Evolutionary conservation across 2,113 vertebrate species (phyloP).

Genomic region (Anguilla rostrata): DNA sequence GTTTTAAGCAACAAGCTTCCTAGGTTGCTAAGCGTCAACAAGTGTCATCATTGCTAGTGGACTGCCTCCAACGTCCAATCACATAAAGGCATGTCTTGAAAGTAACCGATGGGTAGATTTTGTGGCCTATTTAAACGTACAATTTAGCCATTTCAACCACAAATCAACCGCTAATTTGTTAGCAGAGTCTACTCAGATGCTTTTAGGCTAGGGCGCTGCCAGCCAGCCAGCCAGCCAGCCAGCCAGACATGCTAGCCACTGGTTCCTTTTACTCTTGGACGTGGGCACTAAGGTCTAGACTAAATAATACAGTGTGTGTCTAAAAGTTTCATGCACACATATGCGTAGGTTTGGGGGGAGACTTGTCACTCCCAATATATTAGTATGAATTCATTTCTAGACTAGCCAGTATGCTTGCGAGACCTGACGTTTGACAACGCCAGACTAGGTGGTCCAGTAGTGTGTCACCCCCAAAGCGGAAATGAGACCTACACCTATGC

Average conservation of each 20-base stretch:
- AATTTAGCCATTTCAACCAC: neutral
- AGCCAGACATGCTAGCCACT: neutral
- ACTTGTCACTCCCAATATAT: too few relatives aligned
- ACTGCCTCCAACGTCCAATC: neutral
- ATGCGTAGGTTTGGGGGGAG: too few relatives aligned
- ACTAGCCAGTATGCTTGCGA: too few relatives aligned
- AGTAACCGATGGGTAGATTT: neutral
- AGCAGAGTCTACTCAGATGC: neutral
- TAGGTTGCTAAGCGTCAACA: too few relatives aligned
- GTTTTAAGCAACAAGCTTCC: neutral
- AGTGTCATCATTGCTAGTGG: neutral
- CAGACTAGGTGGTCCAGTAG: too few relatives aligned
- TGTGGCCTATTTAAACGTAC: neutral
- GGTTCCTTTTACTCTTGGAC: neutral
- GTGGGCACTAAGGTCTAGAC: neutral
- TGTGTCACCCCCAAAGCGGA: too few relatives aligned
- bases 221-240: too few relatives aligned
- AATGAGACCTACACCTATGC: too few relatives aligned
- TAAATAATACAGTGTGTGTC: neutral
- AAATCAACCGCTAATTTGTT: neutral
- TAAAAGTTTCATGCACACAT: neutral
- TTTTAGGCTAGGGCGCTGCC: too few relatives aligned
- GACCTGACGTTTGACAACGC: too few relatives aligned
- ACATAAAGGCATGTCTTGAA: neutral
- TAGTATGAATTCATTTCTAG: too few relatives aligned